Base-by-base conservation (phyloP, 2,888 invertebrate species). In the Andrena bicolor region DNA sequence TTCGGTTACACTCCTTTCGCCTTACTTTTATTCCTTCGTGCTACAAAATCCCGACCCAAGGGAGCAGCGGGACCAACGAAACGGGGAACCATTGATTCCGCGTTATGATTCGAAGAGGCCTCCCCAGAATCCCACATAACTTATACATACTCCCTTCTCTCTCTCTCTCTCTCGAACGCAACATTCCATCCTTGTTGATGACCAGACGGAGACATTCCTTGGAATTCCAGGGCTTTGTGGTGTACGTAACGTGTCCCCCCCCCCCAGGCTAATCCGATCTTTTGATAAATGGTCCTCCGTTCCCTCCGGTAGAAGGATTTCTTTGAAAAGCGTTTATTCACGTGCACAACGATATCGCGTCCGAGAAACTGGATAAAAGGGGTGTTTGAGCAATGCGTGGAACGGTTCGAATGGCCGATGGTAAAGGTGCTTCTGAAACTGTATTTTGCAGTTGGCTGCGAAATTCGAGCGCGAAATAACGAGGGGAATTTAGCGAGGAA, bases 1-100 rank as follows among this genome's bases (percentile, higher is more conserved):
- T 76, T 70, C 35, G 48, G 2, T 72, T 64, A 32, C 16, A 26
- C 51, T 26, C 8, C 26, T 16, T 16, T 48, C 4, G 26, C 41
- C 8, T 49, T 26, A 51, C 49, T 28, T 60, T 63, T 61, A 26
- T 49, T 49, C 60, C 30, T 20, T 20, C 20, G 13, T 26, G 3
- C 2, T 7, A 53, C 35, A 16, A 70, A 49, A 70, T 68, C 48
- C 65, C 6, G 28, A 41, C 20, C 6, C 23, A 10, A 4, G 23
- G 41, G 49, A 8, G 23, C 13, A 20, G 7, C n/a, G 13, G 4
- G 7, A 28, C 13, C 13, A 49, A 20, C n/a, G 61, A 70, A 65
- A 48, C 48, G 35, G 41, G 56, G 41, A 16, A 6, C 26, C 68
- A 84, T 79, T 79, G 78, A 85, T 85, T 79, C 76, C 30, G 53